Evolutionary conservation across 92 coral and sea anemone species (phyloP).

Genomic region (Phenganax stokvisi): DNA sequence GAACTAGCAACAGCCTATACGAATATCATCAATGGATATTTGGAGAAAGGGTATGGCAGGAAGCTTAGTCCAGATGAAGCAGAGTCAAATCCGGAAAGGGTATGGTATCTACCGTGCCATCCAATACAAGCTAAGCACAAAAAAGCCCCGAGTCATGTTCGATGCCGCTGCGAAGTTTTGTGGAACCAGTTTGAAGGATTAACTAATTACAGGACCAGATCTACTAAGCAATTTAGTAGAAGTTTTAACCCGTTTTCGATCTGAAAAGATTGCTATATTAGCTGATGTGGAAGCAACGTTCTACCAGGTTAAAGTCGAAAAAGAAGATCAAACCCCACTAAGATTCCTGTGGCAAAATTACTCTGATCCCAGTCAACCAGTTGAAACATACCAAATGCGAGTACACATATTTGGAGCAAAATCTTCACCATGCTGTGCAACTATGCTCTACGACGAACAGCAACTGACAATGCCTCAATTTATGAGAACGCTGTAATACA

Average conservation of each 20-base stretch:
- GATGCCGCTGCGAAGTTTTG: conserved; percentile 6
- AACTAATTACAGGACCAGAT: not conserved
- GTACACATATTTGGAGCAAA: not conserved
- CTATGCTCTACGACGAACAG: not conserved
- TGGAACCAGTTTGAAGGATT: not conserved
- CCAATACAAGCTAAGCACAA: not conserved
- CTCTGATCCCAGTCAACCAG: not conserved
- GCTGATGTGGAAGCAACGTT: not conserved
- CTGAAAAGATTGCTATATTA: not conserved
- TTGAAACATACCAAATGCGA: not conserved
- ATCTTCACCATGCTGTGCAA: not conserved
- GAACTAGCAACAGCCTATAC: not conserved
- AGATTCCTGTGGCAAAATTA: not conserved
- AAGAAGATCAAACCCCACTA: not conserved
- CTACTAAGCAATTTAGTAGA: not conserved
- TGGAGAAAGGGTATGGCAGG: not conserved
- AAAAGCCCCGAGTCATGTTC: not conserved
- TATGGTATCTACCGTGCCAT: not conserved
- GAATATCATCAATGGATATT: not conserved
- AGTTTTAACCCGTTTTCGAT: not conserved
- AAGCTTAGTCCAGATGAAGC: conserved; percentile 7
- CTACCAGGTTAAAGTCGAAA: not conserved
- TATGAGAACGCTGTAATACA: not conserved
- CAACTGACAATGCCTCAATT: not conserved
- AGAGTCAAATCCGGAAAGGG: not conserved